Evolutionary conservation across 2,888 invertebrate genomes (phyloP), one percentile per base, ranked within the genome.

Genomic region (Neocrepidodera transversa): DNA sequence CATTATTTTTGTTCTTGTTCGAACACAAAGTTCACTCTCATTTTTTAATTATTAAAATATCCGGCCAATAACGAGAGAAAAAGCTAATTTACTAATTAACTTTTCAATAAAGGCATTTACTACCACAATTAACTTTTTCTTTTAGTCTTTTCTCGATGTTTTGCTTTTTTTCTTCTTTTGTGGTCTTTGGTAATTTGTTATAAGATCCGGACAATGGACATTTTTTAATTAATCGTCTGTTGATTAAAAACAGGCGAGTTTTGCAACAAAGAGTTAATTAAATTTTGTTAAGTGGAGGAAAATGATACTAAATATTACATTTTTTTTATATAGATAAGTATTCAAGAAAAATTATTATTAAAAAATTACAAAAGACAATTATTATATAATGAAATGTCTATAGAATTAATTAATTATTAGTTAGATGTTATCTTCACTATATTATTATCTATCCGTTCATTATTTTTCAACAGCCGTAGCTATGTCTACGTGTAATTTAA

Each of bases 31-130:
- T 26, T n/a, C 28, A 45, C 16, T 45, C 62, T 60, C 62, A 47
- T 65, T 67, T 62, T 57, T 64, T 63, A 62, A 61, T 68, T 67
- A 67, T 67, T 67, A 65, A 65, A 65, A 67, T 65, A 65, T 62
- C 67, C 60, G 42, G 60, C 59, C 65, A 62, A 64, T 66, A 65
- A 63, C 48, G 59, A 55, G 56, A 50, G 50, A 62, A 67, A 67
- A 66, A 63, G 61, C 62, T 66, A 52, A 67, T 64, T 66, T 60
- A 38, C 59, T 66, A 64, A 67, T 67, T 66, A 67, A 64, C 64
- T 67, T 63, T 63, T 63, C 60, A 59, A 52, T 56, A 58, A n/a
- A 60, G 62, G 60, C 60, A 62, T 63, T 62, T 62, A 60, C 65
- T 52, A 60, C 60, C 63, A 50, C 65, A 63, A 65, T 63, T 53